These are phyloP conservation scores for Trematocara unimaculatum DNA, from an alignment of 2,113 vertebrate species.

Conservation along the genomic window DNA sequence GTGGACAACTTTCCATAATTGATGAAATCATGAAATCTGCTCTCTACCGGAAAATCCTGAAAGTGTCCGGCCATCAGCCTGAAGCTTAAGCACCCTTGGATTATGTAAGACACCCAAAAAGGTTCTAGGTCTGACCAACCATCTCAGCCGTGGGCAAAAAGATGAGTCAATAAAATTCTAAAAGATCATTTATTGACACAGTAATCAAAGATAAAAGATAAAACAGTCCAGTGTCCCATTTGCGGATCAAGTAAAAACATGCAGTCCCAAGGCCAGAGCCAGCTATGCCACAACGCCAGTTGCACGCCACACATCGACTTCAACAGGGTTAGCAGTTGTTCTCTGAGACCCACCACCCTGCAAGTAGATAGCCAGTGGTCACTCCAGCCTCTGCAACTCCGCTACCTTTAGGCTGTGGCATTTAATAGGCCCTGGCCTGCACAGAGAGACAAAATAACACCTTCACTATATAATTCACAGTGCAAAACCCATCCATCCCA, in stretches of 20 bases:
- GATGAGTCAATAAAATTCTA: not conserved
- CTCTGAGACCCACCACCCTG: not conserved
- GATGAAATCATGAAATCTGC: not conserved
- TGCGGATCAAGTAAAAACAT: rapidly evolving
- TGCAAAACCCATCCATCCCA: not conserved
- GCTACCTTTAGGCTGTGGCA: not conserved
- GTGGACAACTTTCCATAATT: not conserved
- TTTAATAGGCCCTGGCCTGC: not conserved
- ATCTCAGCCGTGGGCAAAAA: not conserved
- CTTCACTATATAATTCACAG: not conserved
- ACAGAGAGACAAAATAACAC: not conserved
- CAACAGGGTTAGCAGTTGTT: not conserved
- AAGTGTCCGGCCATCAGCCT: not conserved
- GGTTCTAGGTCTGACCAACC: not conserved
- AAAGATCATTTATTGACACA: not conserved
- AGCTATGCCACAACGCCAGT: rapidly evolving
- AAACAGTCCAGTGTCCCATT: not conserved
- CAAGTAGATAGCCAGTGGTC: not conserved
- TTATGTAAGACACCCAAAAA: not conserved
- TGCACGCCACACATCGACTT: not conserved
- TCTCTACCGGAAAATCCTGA: not conserved
- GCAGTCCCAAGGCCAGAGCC: not conserved
- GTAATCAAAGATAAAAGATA: not conserved
- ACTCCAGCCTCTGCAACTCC: not conserved
- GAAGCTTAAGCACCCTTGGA: not conserved